A percentile compares a stretch with the other conserved stretches of the same genome.
phyloP scores from a whole-genome alignment of 1,140 invertebrate genomes.

The Mizuhopecten yessoensis region DNA sequence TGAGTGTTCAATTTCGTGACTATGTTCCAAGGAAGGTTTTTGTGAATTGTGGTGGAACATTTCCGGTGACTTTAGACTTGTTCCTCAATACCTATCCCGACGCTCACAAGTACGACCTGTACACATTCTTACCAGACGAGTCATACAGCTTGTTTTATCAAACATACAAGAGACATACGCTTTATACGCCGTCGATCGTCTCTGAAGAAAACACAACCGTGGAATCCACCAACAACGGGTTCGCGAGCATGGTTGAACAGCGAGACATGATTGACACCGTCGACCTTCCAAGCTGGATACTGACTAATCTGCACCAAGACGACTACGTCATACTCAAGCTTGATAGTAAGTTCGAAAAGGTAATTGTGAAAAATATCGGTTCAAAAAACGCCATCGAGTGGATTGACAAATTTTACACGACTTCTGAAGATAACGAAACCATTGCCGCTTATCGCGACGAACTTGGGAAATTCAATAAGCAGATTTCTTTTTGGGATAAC shows the following conservation, averaged over 20 bases:
- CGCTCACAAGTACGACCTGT: slow-evolving; percentile 57
- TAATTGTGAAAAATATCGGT: slow-evolving; percentile 45
- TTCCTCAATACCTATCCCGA: slow-evolving; percentile 70
- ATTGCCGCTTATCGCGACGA: slow-evolving; percentile 46
- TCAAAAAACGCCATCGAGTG: slow-evolving; percentile 60
- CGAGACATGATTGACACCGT: slow-evolving; percentile 45
- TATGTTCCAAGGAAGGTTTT: slow-evolving; percentile 65
- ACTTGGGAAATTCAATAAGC: slow-evolving; percentile 44
- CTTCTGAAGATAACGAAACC: slow-evolving; percentile 41
- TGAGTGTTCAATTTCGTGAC: slow-evolving; percentile 67
- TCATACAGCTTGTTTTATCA: slow-evolving; percentile 56
- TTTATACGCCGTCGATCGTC: slow-evolving; percentile 48
- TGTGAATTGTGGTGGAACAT: slow-evolving; percentile 60
- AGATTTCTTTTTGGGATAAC: slow-evolving; percentile 61
- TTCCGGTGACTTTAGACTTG: slow-evolving; percentile 58
- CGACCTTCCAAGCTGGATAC: slow-evolving; percentile 61
- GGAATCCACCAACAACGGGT: neutral
- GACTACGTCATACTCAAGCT: slow-evolving; percentile 67
- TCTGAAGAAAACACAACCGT: slow-evolving; percentile 2
- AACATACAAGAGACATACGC: slow-evolving; percentile 50
- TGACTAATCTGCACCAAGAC: slow-evolving; percentile 61
- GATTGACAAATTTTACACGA: slow-evolving; percentile 69
- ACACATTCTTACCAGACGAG: slow-evolving; percentile 59
- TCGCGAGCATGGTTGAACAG: neutral
- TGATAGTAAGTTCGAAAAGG: slow-evolving; percentile 57